These are phyloP conservation scores for Protobothrops mucrosquamatus DNA, from an alignment of 2,113 vertebrate genomes.

Conservation along the genomic window DNA sequence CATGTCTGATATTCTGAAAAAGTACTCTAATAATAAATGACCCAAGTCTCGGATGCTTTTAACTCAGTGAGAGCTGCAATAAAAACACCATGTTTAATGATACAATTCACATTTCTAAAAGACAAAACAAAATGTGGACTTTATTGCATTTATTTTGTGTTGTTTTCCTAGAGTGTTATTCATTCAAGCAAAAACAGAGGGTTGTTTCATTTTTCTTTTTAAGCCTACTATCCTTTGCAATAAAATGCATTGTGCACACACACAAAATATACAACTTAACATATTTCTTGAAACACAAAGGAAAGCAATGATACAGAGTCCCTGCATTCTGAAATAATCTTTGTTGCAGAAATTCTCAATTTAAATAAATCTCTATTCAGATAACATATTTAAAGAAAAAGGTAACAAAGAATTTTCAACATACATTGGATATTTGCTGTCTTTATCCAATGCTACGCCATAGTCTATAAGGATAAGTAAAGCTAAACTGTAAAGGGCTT, in stretches of 20 bases:
- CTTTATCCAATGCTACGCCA: not conserved
- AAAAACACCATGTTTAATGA: constrained; percentile 12
- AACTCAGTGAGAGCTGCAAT: constrained; percentile 1
- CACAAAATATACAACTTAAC: not conserved
- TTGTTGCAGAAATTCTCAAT: not conserved
- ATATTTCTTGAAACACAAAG: not conserved
- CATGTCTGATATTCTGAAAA: constrained; percentile 6
- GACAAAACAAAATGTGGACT: not conserved
- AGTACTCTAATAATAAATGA: constrained; percentile 23
- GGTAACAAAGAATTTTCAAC: not conserved
- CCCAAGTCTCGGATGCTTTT: not conserved
- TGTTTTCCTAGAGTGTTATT: not conserved
- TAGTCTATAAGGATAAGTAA: not conserved
- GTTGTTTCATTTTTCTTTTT: not conserved
- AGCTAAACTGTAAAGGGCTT: not conserved
- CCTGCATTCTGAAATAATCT: not conserved
- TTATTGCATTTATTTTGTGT: not conserved
- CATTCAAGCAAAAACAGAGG: not conserved
- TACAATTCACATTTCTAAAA: not conserved
- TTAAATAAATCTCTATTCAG: not conserved
- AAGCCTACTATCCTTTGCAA: not conserved
- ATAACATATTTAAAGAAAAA: not conserved
- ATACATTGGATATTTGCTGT: not conserved
- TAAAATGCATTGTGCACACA: not conserved
- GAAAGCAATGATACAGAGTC: not conserved